Conservation (phyloP, 2,888 invertebrate genomes). For the Drosophila diplacantha region DNA sequence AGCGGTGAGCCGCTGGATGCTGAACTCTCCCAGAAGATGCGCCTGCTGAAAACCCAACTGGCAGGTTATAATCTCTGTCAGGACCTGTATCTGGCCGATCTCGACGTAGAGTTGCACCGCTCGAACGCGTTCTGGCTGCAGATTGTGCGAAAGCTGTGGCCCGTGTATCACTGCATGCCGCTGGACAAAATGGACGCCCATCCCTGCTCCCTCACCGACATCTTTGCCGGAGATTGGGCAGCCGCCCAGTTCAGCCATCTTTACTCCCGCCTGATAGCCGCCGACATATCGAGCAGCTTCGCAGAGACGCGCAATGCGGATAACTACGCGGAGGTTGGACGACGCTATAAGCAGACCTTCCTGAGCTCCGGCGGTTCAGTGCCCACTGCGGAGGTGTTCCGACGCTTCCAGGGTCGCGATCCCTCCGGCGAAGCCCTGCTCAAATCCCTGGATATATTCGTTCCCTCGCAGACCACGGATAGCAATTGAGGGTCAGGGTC, state of each 20-base stretch:
- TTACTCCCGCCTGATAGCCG: conserved; percentile 93
- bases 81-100: conserved; percentile 87
- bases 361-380: conserved; percentile 89
- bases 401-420: conserved; percentile 94
- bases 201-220: conserved; percentile 89
- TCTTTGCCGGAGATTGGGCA: conserved; percentile 90
- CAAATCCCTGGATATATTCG: conserved; percentile 75
- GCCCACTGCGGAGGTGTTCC: conserved; percentile 90
- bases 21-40: conserved; percentile 82
- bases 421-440: conserved; percentile 90
- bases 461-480: conserved; percentile 71
- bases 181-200: conserved; percentile 89
- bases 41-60: conserved; percentile 84
- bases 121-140: conserved; percentile 89
- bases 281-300: conserved; percentile 93
- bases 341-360: conserved; percentile 89
- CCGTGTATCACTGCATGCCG: conserved; percentile 86
- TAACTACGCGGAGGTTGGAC: conserved; percentile 80
- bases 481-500: conserved; percentile 45
- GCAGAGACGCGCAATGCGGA: conserved; percentile 78
- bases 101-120: conserved; percentile 90
- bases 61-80: conserved; percentile 87
- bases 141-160: conserved; percentile 87
- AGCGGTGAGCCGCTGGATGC: conserved; percentile 85
- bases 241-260: conserved; percentile 91